Conservation (phyloP, 2,888 invertebrate species). For the Pachymerium ferrugineum region DNA sequence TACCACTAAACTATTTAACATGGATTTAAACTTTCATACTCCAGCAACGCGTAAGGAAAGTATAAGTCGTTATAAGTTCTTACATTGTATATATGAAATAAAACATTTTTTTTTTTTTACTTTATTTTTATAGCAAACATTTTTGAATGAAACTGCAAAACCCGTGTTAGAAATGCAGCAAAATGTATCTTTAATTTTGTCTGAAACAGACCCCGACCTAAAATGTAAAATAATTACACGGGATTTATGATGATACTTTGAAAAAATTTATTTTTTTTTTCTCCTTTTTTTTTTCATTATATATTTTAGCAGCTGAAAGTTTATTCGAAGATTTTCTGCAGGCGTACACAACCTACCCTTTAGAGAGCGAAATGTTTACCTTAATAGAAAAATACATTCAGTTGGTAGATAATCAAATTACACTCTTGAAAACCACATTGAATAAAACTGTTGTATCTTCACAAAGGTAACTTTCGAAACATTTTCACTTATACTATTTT, state of each 20-base stretch:
- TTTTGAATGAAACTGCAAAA: neutral
- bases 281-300: no score
- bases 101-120: neutral
- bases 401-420: slow-evolving; percentile 59
- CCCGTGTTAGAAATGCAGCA: neutral
- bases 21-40: neutral
- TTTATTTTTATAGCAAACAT: neutral
- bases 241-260: no score
- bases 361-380: slow-evolving; percentile 54
- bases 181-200: neutral
- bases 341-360: slow-evolving; percentile 27
- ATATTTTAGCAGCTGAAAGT: slow-evolving; percentile 42
- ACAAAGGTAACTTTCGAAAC: slow-evolving; percentile 40
- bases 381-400: slow-evolving; percentile 60
- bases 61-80: neutral
- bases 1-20: no score
- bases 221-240: slow-evolving; percentile 5
- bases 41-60: neutral
- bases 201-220: neutral
- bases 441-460: slow-evolving; percentile 42
- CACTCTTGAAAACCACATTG: slow-evolving; percentile 51
- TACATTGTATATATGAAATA: neutral
- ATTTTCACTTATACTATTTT: slow-evolving; percentile 27
- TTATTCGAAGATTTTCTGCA: slow-evolving; percentile 33
- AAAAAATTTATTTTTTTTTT: slow-evolving; percentile 61